Evolutionary conservation across 2,113 vertebrate species (phyloP), one percentile per base, ranked within the genome.

Genomic region (Catharus fuscescens): DNA sequence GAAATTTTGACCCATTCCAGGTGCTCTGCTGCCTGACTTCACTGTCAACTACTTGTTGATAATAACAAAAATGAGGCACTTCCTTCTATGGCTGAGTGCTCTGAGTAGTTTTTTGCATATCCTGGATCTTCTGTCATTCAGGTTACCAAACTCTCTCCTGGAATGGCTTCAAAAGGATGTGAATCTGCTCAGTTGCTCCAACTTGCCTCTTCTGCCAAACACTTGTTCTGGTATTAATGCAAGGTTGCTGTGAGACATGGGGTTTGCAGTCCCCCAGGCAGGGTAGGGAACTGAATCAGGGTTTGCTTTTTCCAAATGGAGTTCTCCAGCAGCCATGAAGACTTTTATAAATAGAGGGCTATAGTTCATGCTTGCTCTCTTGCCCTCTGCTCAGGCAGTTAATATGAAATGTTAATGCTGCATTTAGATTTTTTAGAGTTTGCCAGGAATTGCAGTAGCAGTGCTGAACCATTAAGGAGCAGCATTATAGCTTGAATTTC

Each of bases 161-260:
- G 36, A 40, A 71, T 4, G 5, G 7, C 48, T 80, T 80, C 29
- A 56, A 18, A 12, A 56, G 26, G 59, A 80, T 26, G 11, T 3
- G 0, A 60, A 47, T 36, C 18, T 65, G 8, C 24, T 26, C 18
- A 11, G 6, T 54, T 1, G 0, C 9, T 88, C 44, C 8, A 40
- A 0, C 2, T 76, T 38, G 4, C 9, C 12, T 54, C 16, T 42
- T 57, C 36, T 57, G 28, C 25, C 47, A 57, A 50, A 14, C 50
- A 16, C 2, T 5, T 7, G 12, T 9, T 32, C 19, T 47, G 65
- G 28, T 20, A 31, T 57, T 48, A 74, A 48, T 0, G 0, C 5
- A 8, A 79, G 3, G 23, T 19, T 86, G 17, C n/a, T 54, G 70
- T 5, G 47, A 54, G 34, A 19, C 1, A 2, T 28, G n/a, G 29